phyloP scores from a whole-genome alignment of 1,140 invertebrate genomes.

The Brachionus rotundiformis region DNA sequence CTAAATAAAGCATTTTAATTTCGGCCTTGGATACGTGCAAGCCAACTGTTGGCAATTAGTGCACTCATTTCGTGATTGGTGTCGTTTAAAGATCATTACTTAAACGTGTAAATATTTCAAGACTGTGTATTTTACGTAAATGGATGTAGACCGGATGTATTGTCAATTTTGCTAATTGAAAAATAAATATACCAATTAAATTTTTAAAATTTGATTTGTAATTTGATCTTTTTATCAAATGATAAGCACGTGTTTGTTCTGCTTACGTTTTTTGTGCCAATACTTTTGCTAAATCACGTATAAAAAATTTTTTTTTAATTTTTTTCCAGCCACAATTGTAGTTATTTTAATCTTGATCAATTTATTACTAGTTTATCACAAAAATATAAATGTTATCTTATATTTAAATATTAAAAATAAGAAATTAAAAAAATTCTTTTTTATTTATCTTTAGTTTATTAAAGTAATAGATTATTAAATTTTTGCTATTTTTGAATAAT shows the following conservation, averaged over 20 bases:
- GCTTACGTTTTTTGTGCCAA: too few species aligned
- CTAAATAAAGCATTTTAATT: background rate
- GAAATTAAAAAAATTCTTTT: too few species aligned
- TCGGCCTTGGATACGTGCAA: slow-evolving; percentile 26
- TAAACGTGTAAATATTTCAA: slow-evolving; percentile 47
- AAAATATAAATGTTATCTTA: too few species aligned
- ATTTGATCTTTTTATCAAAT: background rate
- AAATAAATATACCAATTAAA: background rate
- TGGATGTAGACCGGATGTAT: background rate
- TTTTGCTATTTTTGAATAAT: too few species aligned
- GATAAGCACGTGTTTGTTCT: slow-evolving; percentile 9
- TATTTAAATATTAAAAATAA: too few species aligned
- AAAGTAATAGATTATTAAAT: too few species aligned
- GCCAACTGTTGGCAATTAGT: slow-evolving; percentile 16
- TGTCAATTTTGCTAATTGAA: background rate
- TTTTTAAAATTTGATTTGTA: background rate
- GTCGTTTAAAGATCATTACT: background rate
- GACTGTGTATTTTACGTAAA: background rate
- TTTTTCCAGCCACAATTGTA: too few species aligned
- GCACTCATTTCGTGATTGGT: background rate
- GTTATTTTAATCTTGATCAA: too few species aligned
- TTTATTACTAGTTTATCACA: too few species aligned
- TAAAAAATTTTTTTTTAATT: background rate
- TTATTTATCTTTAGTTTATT: too few species aligned
- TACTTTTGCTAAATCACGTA: too few species aligned